phyloP scores from a whole-genome alignment of 2,113 vertebrate genomes.

The Limanda limanda region DNA sequence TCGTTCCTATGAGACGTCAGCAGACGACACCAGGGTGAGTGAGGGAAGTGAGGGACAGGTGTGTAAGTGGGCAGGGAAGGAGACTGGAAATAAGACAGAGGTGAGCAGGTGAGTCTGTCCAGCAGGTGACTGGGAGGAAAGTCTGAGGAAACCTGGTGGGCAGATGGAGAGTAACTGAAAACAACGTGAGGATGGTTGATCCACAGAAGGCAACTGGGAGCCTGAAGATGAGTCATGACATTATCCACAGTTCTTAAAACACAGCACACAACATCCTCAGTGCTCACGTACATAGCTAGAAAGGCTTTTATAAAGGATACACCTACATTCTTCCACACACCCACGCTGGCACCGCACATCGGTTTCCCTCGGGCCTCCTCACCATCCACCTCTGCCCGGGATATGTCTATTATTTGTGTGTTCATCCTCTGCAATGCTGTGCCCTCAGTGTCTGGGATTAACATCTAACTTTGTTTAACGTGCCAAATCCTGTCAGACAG shows the following conservation, averaged over 20 bases:
- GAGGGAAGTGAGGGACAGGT: no score
- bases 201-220: background rate
- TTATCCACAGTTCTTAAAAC: background rate
- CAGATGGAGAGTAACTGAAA: no score
- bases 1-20: no score
- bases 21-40: no score
- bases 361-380: background rate
- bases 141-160: no score
- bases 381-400: background rate
- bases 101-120: no score
- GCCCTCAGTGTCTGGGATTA: conserved; percentile 44
- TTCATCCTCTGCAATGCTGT: conserved; percentile 28
- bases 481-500: conserved; percentile 56
- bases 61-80: no score
- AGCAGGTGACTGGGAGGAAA: no score
- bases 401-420: conserved; percentile 29
- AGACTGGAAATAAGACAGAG: no score
- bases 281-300: background rate
- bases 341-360: background rate
- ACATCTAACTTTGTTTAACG: conserved; percentile 32
- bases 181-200: no score
- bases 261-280: background rate
- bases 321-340: background rate
- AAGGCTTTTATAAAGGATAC: background rate
- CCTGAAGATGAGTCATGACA: background rate